These are phyloP conservation scores for Gadopsis bispinosus DNA, from an alignment of 2,797 vertebrate genomes.

Conservation along the genomic window DNA sequence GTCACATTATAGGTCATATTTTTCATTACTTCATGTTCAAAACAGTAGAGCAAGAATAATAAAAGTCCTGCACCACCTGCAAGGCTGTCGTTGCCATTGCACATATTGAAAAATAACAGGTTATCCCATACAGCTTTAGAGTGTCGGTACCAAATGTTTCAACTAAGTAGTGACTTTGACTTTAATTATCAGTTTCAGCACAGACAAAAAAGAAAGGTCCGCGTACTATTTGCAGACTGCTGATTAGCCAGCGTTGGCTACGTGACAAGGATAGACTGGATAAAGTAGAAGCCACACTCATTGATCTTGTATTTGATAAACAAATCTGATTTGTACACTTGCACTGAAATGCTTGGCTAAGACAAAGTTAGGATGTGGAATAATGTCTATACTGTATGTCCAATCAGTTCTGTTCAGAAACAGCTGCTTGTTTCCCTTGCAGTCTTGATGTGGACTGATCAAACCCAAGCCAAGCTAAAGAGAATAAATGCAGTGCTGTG, in stretches of 20 bases:
- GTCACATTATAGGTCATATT: not conserved
- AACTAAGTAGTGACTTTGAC: not conserved
- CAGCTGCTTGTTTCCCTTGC: constrained; percentile 6
- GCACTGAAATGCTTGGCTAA: not conserved
- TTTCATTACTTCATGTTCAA: not conserved
- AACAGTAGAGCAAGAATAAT: not conserved
- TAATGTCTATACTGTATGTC: not conserved
- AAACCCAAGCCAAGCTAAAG: constrained; percentile 10
- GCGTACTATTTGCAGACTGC: not conserved
- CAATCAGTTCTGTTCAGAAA: constrained; percentile 12
- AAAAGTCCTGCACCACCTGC: not conserved
- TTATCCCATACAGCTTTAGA: not conserved
- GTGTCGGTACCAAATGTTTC: no score
- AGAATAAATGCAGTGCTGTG: constrained; percentile 48
- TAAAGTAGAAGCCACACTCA: not conserved
- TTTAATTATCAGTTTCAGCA: not conserved
- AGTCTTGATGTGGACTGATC: constrained; percentile 9
- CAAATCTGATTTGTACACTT: constrained; percentile 14
- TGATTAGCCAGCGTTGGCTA: not conserved
- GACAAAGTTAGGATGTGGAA: not conserved
- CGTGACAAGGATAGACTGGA: not conserved
- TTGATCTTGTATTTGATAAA: constrained; percentile 12
- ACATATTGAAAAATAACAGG: not conserved
- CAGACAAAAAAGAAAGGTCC: not conserved
- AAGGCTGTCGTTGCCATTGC: not conserved